Percentiles rank a stretch among this genome's conserved stretches.
Evolutionary conservation across 2,888 invertebrate genomes (phyloP).

Genomic region (Cheilosia variabilis): DNA sequence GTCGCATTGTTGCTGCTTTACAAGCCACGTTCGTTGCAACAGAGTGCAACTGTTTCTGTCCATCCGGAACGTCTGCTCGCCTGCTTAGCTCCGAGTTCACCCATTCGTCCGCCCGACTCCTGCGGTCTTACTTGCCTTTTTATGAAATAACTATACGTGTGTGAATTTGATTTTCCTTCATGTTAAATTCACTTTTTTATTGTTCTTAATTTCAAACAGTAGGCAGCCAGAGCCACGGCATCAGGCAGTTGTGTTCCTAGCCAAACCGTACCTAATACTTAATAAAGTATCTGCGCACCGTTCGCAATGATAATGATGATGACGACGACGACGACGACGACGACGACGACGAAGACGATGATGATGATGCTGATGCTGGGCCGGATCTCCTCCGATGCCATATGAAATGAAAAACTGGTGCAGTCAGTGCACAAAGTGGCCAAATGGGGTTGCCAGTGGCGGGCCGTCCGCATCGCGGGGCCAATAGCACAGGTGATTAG

Average conservation of each 20-base stretch:
- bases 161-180: slow-evolving; percentile 67
- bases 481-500: slow-evolving; percentile 62
- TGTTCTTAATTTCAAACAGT: slow-evolving; percentile 68
- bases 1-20: slow-evolving; percentile 18
- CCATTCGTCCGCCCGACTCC: slow-evolving; percentile 42
- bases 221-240: slow-evolving; percentile 36
- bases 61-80: slow-evolving; percentile 57
- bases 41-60: slow-evolving; percentile 43
- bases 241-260: slow-evolving; percentile 37
- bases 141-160: slow-evolving; percentile 58
- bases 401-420: slow-evolving; percentile 66
- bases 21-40: slow-evolving; percentile 15
- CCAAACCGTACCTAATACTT: slow-evolving; percentile 59
- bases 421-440: slow-evolving; percentile 40
- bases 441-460: slow-evolving; percentile 23
- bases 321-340: slow-evolving; percentile 16
- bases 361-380: slow-evolving; percentile 7
- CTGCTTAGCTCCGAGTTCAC: slow-evolving; percentile 44
- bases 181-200: slow-evolving; percentile 65
- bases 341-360: slow-evolving; percentile 1
- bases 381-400: slow-evolving; percentile 49
- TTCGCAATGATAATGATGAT: slow-evolving; percentile 21
- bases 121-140: slow-evolving; percentile 27
- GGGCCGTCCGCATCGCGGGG: background rate
- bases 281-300: slow-evolving; percentile 51